Evolutionary conservation across 2,888 invertebrate species (phyloP).

Genomic region (Gonocerus acuteangulatus): DNA sequence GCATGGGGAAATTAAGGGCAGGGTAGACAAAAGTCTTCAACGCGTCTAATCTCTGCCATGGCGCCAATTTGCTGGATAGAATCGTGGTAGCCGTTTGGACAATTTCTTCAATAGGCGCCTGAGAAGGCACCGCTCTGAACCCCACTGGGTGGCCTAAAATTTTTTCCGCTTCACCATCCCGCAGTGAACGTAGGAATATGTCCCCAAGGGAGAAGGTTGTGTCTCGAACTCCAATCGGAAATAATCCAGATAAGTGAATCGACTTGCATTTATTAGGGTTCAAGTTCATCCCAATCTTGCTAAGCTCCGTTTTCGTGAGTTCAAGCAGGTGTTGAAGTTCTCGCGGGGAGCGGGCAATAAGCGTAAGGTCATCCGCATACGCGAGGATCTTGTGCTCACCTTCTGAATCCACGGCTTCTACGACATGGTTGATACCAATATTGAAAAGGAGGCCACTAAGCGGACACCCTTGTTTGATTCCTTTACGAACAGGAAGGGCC

Average conservation of each 20-base stretch:
- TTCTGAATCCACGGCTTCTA: background rate
- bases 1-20: too few species aligned
- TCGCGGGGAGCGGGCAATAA: background rate
- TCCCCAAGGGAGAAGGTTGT: background rate
- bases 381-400: background rate
- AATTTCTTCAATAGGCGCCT: background rate
- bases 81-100: background rate
- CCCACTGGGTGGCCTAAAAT: conserved; percentile 14
- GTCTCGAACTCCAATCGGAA: background rate
- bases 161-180: background rate
- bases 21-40: background rate
- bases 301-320: background rate
- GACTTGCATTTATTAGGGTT: background rate
- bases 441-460: conserved; percentile 20
- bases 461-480: conserved; percentile 23
- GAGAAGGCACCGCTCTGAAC: background rate
- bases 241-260: background rate
- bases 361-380: conserved; percentile 16
- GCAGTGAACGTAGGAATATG: background rate
- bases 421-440: conserved; percentile 7
- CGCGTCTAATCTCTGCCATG: too few species aligned
- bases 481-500: background rate
- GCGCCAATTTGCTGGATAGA: background rate
- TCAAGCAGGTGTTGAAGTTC: background rate
- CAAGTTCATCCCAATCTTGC: background rate